phyloP scores from a whole-genome alignment of 2,113 vertebrate species.

The Scomber japonicus region DNA sequence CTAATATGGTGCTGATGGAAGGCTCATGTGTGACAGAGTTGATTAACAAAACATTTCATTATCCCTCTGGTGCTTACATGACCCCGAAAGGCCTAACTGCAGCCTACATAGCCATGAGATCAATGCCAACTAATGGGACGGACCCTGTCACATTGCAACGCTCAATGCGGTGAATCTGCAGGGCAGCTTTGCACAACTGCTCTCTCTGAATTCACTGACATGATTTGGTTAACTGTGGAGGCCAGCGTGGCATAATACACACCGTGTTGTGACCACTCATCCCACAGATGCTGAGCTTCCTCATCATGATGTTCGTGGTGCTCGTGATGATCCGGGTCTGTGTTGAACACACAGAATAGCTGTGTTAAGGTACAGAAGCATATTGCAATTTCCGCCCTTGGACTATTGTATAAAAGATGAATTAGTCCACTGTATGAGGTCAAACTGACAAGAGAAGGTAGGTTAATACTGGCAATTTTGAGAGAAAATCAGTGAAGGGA shows the following conservation, averaged over 20 bases:
- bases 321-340: slow-evolving; percentile 64
- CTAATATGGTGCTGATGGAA: neutral
- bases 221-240: too few relatives aligned
- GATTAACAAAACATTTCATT: slow-evolving; percentile 23
- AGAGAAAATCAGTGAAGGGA: neutral
- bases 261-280: slow-evolving; percentile 85
- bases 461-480: neutral
- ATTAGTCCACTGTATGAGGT: neutral
- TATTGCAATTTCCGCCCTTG: neutral
- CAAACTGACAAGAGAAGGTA: neutral
- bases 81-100: slow-evolving; percentile 14
- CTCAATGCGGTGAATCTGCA: neutral
- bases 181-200: too few relatives aligned
- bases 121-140: slow-evolving; percentile 39
- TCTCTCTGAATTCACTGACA: neutral
- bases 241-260: slow-evolving; percentile 8
- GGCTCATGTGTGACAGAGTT: neutral
- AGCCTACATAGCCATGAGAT: slow-evolving; percentile 5
- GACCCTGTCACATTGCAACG: neutral
- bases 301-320: slow-evolving; percentile 58
- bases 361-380: neutral
- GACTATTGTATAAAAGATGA: neutral
- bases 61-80: slow-evolving; percentile 15
- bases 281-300: slow-evolving; percentile 79
- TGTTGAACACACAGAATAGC: slow-evolving; percentile 4